Base-by-base conservation (phyloP, 2,113 vertebrate genomes). In the Mixornis gularis region DNA sequence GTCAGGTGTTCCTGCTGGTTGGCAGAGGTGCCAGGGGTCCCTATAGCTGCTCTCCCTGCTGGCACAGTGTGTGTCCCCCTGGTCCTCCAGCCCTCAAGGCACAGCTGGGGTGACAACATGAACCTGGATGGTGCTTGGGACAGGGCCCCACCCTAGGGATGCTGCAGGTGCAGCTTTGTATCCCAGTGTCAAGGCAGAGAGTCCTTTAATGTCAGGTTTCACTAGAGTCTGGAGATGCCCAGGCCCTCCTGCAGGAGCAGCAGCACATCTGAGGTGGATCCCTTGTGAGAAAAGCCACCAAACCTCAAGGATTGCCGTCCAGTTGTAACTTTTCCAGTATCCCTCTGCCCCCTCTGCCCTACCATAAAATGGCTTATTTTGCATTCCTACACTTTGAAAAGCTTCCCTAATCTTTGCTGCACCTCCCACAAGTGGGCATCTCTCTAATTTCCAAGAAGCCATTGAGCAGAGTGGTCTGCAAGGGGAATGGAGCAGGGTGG, bases 71-170 rank as follows among this genome's bases (percentile, higher is more conserved):
- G 1, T 1, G 2, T 44, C 9, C 14, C 7, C 19, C 0, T 8
- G 0, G 5, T 66, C 9, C 43, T 79, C 24, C 52, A 46, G 60
- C 46, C 36, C 60, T 60, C 4, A 2, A 29, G 8, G 5, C 0
- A 0, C 22, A 36, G 32, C 41, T 70, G 41, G 38, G 13, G 19
- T 49, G 27, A 49, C n/a, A 38, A 25, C 0, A 0, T 0, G 5
- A 30, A 21, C 0, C 0, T 60, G 69, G 66, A 15, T 20, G 16
- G 6, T 60, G 26, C 26, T 53, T 9, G 49, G 79, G 32, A 19
- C 14, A 49, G 29, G 30, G 56, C 6, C 27, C 9, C 4, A 9
- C 17, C 59, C 58, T 41, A 21, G 24, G 55, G 48, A 52, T 2
- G 12, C 21, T 30, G 15, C 20, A 65, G 51, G 13, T 1, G 51